Conservation (phyloP, 2,113 vertebrate species). For the Sinosuthora webbiana region DNA sequence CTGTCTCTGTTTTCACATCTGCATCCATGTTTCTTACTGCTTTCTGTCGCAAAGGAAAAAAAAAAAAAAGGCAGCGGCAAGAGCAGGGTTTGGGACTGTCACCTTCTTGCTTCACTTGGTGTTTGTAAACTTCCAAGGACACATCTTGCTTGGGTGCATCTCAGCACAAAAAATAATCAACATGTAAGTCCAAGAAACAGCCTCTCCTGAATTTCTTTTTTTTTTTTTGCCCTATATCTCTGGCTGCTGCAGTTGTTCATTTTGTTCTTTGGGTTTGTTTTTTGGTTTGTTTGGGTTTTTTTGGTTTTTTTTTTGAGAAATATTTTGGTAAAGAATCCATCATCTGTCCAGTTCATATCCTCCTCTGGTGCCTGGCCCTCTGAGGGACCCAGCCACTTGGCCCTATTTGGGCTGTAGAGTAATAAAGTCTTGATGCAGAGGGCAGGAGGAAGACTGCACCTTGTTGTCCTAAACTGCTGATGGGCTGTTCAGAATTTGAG, state of each 20-base stretch:
- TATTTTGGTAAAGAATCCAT: not conserved
- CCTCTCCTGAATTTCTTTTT: not conserved
- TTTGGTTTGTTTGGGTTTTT: not conserved
- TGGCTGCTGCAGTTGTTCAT: not conserved
- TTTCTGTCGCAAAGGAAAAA: not conserved
- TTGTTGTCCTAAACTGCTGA: not conserved
- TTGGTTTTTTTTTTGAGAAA: not conserved
- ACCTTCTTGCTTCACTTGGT: not conserved
- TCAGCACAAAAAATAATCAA: not conserved
- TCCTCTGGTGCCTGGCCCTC: not conserved
- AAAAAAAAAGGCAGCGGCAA: not conserved
- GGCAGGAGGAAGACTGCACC: not conserved
- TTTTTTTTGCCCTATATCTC: not conserved
- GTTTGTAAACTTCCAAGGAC: not conserved
- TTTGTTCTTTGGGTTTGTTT: not conserved
- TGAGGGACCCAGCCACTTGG: not conserved
- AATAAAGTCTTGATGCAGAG: not conserved
- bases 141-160: not conserved
- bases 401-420: not conserved
- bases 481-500: not conserved
- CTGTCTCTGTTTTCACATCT: not conserved
- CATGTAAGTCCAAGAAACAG: not conserved
- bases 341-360: not conserved
- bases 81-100: not conserved
- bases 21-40: not conserved